Evolutionary conservation across 2,888 invertebrate species (phyloP).

Genomic region (Cordilura impudica): DNA sequence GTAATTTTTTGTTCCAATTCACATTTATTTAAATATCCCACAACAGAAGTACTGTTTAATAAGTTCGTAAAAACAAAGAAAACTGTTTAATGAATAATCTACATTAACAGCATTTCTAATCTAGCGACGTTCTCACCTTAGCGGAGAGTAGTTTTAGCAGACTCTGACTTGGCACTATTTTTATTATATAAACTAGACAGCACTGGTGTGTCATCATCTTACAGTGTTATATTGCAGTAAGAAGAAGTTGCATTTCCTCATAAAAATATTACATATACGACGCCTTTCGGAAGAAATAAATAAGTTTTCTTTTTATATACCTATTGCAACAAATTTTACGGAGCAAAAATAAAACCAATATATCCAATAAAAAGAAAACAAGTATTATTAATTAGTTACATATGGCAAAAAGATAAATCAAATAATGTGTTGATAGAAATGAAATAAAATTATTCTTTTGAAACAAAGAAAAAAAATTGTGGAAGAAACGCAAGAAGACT

Average conservation of each 20-base stretch:
- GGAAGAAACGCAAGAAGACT: slow-evolving; percentile 10
- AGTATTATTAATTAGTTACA: neutral
- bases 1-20: slow-evolving; percentile 25
- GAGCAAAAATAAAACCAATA: neutral
- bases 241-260: slow-evolving; percentile 38
- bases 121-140: neutral
- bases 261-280: slow-evolving; percentile 29
- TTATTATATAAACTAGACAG: neutral
- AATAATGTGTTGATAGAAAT: no score
- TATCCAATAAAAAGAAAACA: neutral
- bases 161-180: neutral
- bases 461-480: slow-evolving; percentile 13
- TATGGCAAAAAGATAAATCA: neutral
- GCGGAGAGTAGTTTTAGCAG: neutral
- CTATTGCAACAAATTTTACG: neutral
- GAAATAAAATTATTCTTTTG: neutral
- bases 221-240: neutral
- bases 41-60: neutral
- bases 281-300: slow-evolving; percentile 16
- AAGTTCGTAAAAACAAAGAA: no score
- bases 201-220: neutral
- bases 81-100: no score
- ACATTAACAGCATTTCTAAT: neutral
- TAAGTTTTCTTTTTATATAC: slow-evolving; percentile 11
- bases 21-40: slow-evolving; percentile 5